Base-by-base conservation (phyloP, 2,797 vertebrate genomes). In the Cossypha niveicapilla region DNA sequence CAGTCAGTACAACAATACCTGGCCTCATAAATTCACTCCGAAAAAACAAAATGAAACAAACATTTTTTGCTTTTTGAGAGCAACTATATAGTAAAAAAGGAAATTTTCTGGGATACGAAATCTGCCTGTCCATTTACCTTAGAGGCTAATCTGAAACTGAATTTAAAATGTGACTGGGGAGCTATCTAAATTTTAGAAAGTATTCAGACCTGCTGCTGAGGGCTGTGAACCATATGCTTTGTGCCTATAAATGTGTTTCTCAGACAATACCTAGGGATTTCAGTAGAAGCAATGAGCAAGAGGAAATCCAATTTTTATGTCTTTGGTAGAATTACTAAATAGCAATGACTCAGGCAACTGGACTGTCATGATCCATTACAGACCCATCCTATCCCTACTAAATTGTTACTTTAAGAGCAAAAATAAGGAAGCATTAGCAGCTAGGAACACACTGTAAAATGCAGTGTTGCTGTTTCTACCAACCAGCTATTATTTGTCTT, bases 21-120 rank as follows among this genome's bases (percentile, higher is more conserved):
- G 44, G 45, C 25, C 76, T 62, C 54, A 56, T 47, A 86, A 80
- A 92, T 81, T 84, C 30, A 86, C 9, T 81, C 34, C 21, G 39
- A 67, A 61, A 91, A 87, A 77, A 21, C 22, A 87, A 92, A 94
- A 47, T 54, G 21, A 91, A 94, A 23, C 34, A 77, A 96, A 65
- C 18, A 61, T 45, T 30, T 89, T 85, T 67, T 70, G n/a, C 65
- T 39, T 81, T 93, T 96, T 28, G 68, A 92, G 72, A 81, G 34
- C 18, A 81, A 81, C 13, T 32, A 50, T 16, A 74, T 32, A 63
- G 34, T 75, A 82, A 74, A 74, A 90, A 68, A 71, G 17, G 65
- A 71, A 63, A 14, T 57, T 70, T 85, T 85, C 42, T 50, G 22
- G 37, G 32, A 34, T 2, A 1, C n/a, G 28, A 72, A 77, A 80